These are phyloP conservation scores for Istiophorus platypterus DNA, from an alignment of 2,113 vertebrate genomes.

Conservation along the genomic window DNA sequence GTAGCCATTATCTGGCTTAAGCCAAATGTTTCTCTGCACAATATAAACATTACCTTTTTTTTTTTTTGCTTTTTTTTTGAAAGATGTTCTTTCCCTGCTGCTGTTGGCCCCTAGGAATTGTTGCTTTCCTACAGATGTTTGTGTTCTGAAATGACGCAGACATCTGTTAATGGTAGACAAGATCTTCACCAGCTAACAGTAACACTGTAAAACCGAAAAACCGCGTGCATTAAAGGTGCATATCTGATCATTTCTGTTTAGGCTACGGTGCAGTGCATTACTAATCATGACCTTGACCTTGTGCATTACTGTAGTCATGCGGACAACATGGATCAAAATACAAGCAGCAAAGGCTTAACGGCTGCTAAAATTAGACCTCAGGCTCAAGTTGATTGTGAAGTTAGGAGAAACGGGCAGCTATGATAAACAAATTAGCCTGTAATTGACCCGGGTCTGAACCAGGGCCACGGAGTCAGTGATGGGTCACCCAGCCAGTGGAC, in stretches of 20 bases:
- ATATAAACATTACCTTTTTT: background rate
- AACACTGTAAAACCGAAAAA: conserved; percentile 15
- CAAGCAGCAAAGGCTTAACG: conserved; percentile 10
- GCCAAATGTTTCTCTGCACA: background rate
- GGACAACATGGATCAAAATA: conserved; percentile 22
- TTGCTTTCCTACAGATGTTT: conserved; percentile 1
- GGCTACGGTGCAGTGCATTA: background rate
- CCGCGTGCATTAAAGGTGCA: background rate
- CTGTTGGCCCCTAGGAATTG: background rate
- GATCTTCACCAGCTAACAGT: conserved; percentile 1
- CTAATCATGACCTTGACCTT: background rate
- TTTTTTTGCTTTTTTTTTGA: background rate
- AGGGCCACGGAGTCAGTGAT: conserved; percentile 50
- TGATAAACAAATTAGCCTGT: conserved; percentile 70
- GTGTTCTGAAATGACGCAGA: conserved; percentile 18
- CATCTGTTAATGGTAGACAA: conserved; percentile 13
- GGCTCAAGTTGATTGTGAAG: conserved; percentile 61
- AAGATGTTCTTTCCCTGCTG: background rate
- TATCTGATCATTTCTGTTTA: background rate
- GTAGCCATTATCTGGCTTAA: background rate
- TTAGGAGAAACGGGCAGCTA: conserved; percentile 44
- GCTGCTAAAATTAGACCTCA: conserved; percentile 47
- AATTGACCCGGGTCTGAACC: conserved; percentile 67
- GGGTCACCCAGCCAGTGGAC: conserved; percentile 54
- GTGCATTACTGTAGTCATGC: conserved; percentile 32